Conservation (phyloP, 2,888 invertebrate species). For the Aproaerema taeniolella region DNA sequence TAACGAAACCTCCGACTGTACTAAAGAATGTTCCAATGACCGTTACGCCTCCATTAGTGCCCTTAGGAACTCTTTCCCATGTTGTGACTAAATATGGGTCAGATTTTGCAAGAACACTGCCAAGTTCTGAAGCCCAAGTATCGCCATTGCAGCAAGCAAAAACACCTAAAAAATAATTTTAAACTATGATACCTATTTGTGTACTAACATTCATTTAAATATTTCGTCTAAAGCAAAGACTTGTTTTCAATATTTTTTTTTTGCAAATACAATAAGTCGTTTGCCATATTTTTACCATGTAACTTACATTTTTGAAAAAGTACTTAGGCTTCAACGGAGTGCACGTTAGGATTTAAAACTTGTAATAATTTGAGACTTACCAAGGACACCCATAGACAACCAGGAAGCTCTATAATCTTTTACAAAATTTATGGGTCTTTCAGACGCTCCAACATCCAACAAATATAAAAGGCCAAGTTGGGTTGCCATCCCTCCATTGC, state of each 20-base stretch:
- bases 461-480: slow-evolving; percentile 87
- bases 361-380: slow-evolving; percentile 44
- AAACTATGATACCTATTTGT: too few relatives aligned
- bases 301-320: too few relatives aligned
- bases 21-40: slow-evolving; percentile 75
- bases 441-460: slow-evolving; percentile 87
- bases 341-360: too few relatives aligned
- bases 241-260: too few relatives aligned
- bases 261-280: too few relatives aligned
- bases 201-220: slow-evolving; percentile 1
- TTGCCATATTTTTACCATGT: too few relatives aligned
- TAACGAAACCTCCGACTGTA: slow-evolving; percentile 80
- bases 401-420: slow-evolving; percentile 87
- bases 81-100: slow-evolving; percentile 87
- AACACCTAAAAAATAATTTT: slow-evolving; percentile 76
- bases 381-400: slow-evolving; percentile 87
- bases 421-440: slow-evolving; percentile 86
- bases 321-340: too few relatives aligned
- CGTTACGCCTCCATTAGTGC: slow-evolving; percentile 94
- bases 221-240: too few relatives aligned
- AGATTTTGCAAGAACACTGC: slow-evolving; percentile 81
- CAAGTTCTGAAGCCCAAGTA: slow-evolving; percentile 94
- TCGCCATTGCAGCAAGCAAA: slow-evolving; percentile 91
- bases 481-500: slow-evolving; percentile 92
- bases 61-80: slow-evolving; percentile 85